Percentiles rank a stretch among this genome's conserved stretches.
These are phyloP conservation scores for Dascyllus trimaculatus DNA, from an alignment of 2,113 vertebrate species.

Conservation along the genomic window DNA sequence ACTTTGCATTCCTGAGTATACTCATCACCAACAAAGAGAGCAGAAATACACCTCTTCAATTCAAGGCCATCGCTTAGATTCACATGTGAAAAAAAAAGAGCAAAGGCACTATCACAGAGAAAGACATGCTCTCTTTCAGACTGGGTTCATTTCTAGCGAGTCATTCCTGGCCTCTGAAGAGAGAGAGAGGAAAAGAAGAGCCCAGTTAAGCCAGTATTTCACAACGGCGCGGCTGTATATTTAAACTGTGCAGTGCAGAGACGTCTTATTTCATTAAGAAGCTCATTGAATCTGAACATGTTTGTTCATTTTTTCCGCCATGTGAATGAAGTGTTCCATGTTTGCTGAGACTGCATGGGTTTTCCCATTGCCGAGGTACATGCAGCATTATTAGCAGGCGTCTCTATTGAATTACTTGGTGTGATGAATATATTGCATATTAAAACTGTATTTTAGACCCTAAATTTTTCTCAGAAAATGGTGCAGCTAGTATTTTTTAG, in stretches of 20 bases:
- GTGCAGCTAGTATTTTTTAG: too few relatives aligned
- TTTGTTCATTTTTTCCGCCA: constrained; percentile 38
- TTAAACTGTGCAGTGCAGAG: not conserved
- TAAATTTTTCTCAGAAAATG: too few relatives aligned
- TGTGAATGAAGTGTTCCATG: constrained; percentile 69
- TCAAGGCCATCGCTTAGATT: constrained; percentile 67
- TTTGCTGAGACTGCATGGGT: constrained; percentile 48
- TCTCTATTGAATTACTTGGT: not conserved
- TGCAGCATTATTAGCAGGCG: constrained; percentile 17
- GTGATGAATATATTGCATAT: not conserved
- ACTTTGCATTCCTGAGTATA: constrained; percentile 41
- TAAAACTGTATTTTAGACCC: too few relatives aligned
- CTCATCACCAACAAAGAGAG: constrained; percentile 56
- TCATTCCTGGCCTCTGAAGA: constrained; percentile 44
- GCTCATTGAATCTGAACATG: constrained; percentile 51
- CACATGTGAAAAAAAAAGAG: constrained; percentile 63
- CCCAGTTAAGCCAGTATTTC: constrained; percentile 50
- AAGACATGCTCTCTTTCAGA: constrained; percentile 63
- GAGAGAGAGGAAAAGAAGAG: constrained; percentile 27
- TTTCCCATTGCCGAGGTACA: not conserved
- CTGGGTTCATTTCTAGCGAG: constrained; percentile 38
- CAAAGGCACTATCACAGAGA: constrained; percentile 68
- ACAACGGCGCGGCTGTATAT: constrained; percentile 12
- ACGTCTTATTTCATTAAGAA: constrained; percentile 51
- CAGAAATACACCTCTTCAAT: constrained; percentile 58